A percentile compares a stretch with the other conserved stretches of the same genome.
These are phyloP conservation scores for Serilophus lunatus DNA, from an alignment of 2,113 vertebrate species.

Conservation along the genomic window DNA sequence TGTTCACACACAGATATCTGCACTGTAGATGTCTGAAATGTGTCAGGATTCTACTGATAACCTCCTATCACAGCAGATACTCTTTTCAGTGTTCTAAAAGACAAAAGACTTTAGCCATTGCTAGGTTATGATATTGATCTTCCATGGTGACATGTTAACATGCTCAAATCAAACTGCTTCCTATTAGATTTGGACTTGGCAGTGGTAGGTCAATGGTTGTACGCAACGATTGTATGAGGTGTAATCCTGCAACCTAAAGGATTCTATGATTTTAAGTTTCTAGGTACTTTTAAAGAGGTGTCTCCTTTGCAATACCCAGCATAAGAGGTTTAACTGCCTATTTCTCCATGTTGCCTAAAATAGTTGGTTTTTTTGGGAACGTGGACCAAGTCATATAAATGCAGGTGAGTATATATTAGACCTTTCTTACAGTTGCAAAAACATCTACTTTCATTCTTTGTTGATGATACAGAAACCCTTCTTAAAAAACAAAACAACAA, in stretches of 20 bases:
- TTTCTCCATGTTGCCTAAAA: background rate
- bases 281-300: background rate
- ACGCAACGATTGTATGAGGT: background rate
- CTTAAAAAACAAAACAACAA: background rate
- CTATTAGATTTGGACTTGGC: background rate
- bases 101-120: background rate
- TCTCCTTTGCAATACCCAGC: background rate
- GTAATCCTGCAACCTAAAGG: background rate
- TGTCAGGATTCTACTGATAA: background rate
- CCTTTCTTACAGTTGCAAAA: background rate
- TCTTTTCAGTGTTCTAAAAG: background rate
- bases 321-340: background rate
- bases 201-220: background rate
- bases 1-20: background rate
- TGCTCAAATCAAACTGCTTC: background rate
- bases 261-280: background rate
- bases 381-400: background rate
- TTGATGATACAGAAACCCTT: background rate
- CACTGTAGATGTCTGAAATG: background rate
- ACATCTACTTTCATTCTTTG: background rate
- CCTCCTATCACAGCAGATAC: background rate
- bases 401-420: background rate
- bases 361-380: background rate
- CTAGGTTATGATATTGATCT: background rate
- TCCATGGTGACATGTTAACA: rapidly evolving